A percentile compares a stretch with the other conserved stretches of the same genome.
Conservation (phyloP, 2,113 vertebrate genomes). For the Saguinus midas region DNA sequence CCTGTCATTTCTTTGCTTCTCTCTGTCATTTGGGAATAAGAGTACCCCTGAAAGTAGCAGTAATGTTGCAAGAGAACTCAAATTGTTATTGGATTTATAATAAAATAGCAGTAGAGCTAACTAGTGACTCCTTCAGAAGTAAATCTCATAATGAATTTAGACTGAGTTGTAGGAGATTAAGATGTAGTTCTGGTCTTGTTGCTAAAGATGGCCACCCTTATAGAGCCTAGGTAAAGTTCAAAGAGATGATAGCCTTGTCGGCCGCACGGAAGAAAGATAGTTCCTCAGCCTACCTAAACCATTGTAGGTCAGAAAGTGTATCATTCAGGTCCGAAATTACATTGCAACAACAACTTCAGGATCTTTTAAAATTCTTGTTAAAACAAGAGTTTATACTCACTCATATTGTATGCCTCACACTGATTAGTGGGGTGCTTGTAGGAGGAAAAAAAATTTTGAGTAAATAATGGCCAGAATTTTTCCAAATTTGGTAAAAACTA, state of each 20-base stretch:
- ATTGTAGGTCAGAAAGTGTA: background rate
- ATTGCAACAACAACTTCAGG: background rate
- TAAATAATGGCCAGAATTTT: background rate
- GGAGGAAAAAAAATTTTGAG: background rate
- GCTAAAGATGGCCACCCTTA: background rate
- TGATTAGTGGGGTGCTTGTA: background rate
- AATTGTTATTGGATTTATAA: background rate
- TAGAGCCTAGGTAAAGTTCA: background rate
- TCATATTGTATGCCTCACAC: background rate
- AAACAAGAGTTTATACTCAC: background rate
- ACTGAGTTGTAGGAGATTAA: constrained; percentile 21
- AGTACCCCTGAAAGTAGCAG: background rate
- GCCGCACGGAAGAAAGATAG: background rate
- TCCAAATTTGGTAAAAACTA: constrained; percentile 16
- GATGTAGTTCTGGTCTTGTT: background rate
- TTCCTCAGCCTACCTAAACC: background rate
- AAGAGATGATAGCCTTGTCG: background rate
- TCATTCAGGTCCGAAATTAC: constrained; percentile 1
- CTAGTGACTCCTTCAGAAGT: background rate
- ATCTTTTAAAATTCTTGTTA: background rate
- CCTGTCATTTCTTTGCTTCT: constrained; percentile 17
- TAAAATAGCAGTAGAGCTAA: background rate
- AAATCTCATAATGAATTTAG: background rate
- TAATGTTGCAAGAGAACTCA: constrained; percentile 15
- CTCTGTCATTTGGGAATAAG: background rate